Base-by-base conservation (phyloP, 2,113 vertebrate genomes). In the Haliaeetus leucogaster region DNA sequence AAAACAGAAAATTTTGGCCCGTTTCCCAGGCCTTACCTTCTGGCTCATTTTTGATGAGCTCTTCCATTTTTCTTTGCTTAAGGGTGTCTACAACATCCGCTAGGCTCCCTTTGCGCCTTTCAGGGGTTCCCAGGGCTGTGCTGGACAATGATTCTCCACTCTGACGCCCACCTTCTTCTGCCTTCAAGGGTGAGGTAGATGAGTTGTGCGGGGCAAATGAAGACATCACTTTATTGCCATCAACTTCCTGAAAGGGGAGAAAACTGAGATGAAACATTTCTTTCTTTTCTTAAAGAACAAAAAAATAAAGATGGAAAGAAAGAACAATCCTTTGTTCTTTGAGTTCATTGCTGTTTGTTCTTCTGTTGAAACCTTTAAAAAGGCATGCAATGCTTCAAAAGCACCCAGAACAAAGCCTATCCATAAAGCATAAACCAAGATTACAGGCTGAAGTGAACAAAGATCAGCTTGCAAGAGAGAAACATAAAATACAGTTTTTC, bases 41-140 rank as follows among this genome's bases (percentile, higher is more conserved):
- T 53, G 99, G 99, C 97, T 99, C 99, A 11, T 99, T 99, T 97
- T 99, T 99, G 96, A 99, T 99, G 97, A 99, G 98, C 98, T 99
- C 99, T 95, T 99, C 99, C 99, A 99, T 99, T 98, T 99, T 99
- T 92, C 99, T 99, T 91, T 99, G 99, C 93, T 99, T 99, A 97
- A 99, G 98, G 82, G 99, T 99, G 98, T 99, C 99, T 92, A 99
- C 99, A 50, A 99, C 99, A 26, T 99, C 99, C 0, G 99, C 99
- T 90, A 99, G 98, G 98, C 99, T 99, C 96, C 99, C 99, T 98
- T 99, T 99, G 96, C 99, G 99, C 61, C 99, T 97, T 95, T 99
- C 99, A 0, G 99, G 99, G 32, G 99, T 99, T 32, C 99, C 99
- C 92, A 99, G 97, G 58, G 98, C 95, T 7, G 99, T 70, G 80